Base-by-base conservation (phyloP, 2,888 invertebrate species). In the Gandaritis pyraliata region DNA sequence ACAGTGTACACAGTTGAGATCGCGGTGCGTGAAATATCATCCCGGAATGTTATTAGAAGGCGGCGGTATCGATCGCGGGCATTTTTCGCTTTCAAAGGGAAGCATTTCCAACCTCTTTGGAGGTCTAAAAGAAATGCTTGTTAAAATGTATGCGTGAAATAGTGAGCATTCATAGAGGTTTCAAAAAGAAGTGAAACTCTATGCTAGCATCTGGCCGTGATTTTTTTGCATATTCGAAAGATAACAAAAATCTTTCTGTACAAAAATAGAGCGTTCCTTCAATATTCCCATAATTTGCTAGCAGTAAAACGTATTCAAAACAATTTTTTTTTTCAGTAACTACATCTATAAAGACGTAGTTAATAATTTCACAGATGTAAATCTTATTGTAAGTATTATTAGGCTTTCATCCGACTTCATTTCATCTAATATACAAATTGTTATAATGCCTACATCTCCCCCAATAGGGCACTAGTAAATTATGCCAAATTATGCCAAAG, bases 21-120 rank as follows among this genome's bases (percentile, higher is more conserved):
- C 78, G 73, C 78, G 75, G 78, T 78, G 81, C 76, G 83, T 81
- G 78, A 83, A 82, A 83, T 85, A 83, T 81, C 82, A 81, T 81
- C 73, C 78, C 76, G 86, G 87, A 87, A 88, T 89, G 86, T 88
- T 88, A 88, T 89, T 88, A 87, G 85, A 88, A 82, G 74, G 80
- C 78, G 75, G 72, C 75, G 78, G 79, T 83, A 87, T 87, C 86
- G 88, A 88, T 88, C 79, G 78, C 63, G 70, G 76, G 79, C 77
- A 79, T 81, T 81, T 80, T 77, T 77, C 75, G 66, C 75, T 74
- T 71, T 76, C 79, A 79, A 80, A 82, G 77, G 78, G 74, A 77
- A 77, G 73, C 74, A 75, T 79, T 77, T 78, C 59, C 62, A 60
- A 58, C 53, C 58, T 58, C 52, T 63, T 57, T 43, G 36, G 51